Percentiles rank a stretch among this genome's conserved stretches.
These are phyloP conservation scores for Bettongia penicillata DNA, from an alignment of 2,113 vertebrate genomes.

Conservation along the genomic window DNA sequence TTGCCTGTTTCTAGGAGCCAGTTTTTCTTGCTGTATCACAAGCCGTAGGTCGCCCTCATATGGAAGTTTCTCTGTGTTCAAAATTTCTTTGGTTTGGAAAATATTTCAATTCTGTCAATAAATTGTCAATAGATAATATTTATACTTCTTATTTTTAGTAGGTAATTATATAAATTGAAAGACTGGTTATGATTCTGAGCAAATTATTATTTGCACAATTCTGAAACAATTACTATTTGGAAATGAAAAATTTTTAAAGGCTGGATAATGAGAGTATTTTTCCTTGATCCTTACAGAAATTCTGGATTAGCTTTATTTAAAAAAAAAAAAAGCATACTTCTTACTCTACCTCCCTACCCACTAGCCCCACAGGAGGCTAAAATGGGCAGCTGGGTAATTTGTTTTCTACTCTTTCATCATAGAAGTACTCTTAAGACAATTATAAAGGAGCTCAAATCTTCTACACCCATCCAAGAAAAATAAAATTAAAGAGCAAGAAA, in stretches of 20 bases:
- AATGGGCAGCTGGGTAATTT: background rate
- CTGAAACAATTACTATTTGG: background rate
- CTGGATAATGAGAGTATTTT: background rate
- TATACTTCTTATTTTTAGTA: background rate
- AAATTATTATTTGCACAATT: background rate
- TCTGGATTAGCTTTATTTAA: background rate
- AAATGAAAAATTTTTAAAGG: background rate
- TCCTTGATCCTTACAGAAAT: background rate
- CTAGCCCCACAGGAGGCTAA: background rate
- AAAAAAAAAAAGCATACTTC: background rate
- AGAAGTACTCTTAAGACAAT: background rate
- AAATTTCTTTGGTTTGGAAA: background rate
- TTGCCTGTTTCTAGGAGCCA: background rate
- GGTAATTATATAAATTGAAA: background rate
- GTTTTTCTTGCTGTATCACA: background rate
- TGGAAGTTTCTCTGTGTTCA: background rate
- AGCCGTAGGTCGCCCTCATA: background rate
- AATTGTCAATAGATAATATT: background rate
- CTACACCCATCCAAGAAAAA: background rate
- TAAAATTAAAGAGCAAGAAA: background rate
- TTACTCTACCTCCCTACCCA: background rate
- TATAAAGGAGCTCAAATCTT: background rate
- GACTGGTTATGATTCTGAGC: background rate
- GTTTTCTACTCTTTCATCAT: background rate
- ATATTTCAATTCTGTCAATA: background rate